These are phyloP conservation scores for Sphaerodactylus townsendi DNA, from an alignment of 2,113 vertebrate genomes.

Conservation along the genomic window DNA sequence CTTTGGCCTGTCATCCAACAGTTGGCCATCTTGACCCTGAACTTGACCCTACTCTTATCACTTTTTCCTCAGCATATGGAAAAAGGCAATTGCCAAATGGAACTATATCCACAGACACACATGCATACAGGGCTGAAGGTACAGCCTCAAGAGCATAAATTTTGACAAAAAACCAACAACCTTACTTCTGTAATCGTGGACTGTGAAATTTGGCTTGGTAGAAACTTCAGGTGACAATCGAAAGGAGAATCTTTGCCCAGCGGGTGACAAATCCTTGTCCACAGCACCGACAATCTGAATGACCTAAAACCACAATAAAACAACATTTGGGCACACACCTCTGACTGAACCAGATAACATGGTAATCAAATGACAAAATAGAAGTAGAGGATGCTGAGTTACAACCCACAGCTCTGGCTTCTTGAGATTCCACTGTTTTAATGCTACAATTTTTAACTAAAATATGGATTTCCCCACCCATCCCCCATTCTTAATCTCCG, in stretches of 20 bases:
- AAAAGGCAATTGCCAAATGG: background rate
- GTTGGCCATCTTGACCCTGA: too few species aligned
- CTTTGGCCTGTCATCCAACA: too few species aligned
- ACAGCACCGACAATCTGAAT: slow-evolving; percentile 90
- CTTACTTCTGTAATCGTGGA: slow-evolving; percentile 96
- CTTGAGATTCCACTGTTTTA: background rate
- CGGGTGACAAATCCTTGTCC: slow-evolving; percentile 88
- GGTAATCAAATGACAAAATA: slow-evolving; percentile 12
- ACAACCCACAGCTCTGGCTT: background rate
- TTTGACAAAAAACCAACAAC: slow-evolving; percentile 9
- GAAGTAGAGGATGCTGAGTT: background rate
- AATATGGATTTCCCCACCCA: too few species aligned
- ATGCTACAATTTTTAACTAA: too few species aligned
- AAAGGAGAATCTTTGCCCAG: slow-evolving; percentile 92
- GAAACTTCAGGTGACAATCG: slow-evolving; percentile 83
- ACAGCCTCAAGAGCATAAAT: slow-evolving; percentile 9
- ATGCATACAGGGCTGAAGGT: background rate
- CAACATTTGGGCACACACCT: slow-evolving; percentile 39
- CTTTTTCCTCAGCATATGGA: too few species aligned
- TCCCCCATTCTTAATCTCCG: too few species aligned
- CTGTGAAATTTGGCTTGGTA: slow-evolving; percentile 93
- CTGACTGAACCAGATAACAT: slow-evolving; percentile 32
- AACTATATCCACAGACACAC: background rate
- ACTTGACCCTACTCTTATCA: background rate
- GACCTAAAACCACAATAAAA: slow-evolving; percentile 80